Evolutionary conservation across 2,888 invertebrate genomes (phyloP), one percentile per base, ranked within the genome.

Genomic region (Carcina quercana): DNA sequence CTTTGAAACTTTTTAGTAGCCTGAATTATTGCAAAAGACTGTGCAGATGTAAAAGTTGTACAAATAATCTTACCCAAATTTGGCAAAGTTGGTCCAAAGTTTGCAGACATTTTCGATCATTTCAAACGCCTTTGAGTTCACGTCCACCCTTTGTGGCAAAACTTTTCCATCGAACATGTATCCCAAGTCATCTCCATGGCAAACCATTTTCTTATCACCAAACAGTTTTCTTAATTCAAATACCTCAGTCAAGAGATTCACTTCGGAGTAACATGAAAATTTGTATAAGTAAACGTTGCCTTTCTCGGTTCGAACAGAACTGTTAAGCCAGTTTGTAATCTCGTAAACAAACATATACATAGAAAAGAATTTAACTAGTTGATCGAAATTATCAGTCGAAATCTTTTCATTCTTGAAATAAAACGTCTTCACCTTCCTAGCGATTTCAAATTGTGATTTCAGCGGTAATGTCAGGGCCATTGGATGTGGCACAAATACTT

Each of bases 41-140:
- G 11, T 4, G 5, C 6, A 22, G 22, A 17, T 17, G 17, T 17
- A 5, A 7, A 7, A 17, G 17, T 17, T 5, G 7, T 5, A 7
- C 7, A 25, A 15, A 14, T n/a, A 27, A 22, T 43, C 56, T 53
- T 40, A 66, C 66, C 63, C 64, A 30, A 44, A 43, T 46, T 59
- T 64, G 5, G 57, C 59, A 38, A 66, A 63, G 13, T 64, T 60
- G 0, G 63, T 56, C 62, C 59, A 65, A 3, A 66, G 43, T 32
- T 44, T 55, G 1, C 51, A 51, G 2, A 56, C 36, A 25, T 44
- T 55, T 11, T 57, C 37, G 8, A 66, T 59, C 35, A 59, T 42
- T 22, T 47, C 26, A 21, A 45, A 60, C 8, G 49, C 45, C 28
- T 46, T 40, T 0, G 57, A 50, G 3, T 27, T 17, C 13, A 25